Base-by-base conservation (phyloP, 2,888 invertebrate genomes). In the Napeogenes inachia region DNA sequence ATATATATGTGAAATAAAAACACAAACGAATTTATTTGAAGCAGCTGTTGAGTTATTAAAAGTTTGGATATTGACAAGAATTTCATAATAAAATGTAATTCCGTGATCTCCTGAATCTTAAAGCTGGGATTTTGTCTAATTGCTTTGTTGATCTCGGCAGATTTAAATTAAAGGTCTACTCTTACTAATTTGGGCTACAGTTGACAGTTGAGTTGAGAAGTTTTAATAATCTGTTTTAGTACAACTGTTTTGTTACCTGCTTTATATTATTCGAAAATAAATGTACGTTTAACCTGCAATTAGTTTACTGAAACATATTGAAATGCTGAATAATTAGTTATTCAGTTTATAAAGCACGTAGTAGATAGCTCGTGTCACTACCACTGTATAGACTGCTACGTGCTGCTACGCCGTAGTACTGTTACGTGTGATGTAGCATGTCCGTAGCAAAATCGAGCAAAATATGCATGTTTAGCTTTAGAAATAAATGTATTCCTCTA, bases 131-230 rank as follows among this genome's bases (percentile, higher is more conserved):
- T 66, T 12, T 58, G 56, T 60, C 60, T 71, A 68, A 71, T 71
- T 70, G 67, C 65, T 68, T 70, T 66, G 68, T 70, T 71, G 67
- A 61, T 68, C 63, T 67, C 63, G 60, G 38, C 54, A 45, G 60
- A 59, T 62, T 56, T 63, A 47, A 58, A 47, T 60, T 54, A 59
- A 59, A 30, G 21, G 30, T 30, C 10, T 30, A 21, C 8, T 30
- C 30, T 30, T 3, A 30, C 50, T 10, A 30, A 30, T 10, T 30
- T 30, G 10, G 3, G 30, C 42, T 12, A 12, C 42, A 42, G 42
- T 42, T 12, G 42, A 42, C 5, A 1, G 42, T 42, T 42, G 42
- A 21, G 21, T n/a, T 42, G 42, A 42, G 10, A 42, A 42, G 42
- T 42, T 42, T 42, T 42, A 42, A 42, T 10, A 42, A 42, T 10